A percentile compares a stretch with the other conserved stretches of the same genome.
Evolutionary conservation across 2,113 vertebrate species (phyloP).

Genomic region (Chionodraco myersi): DNA sequence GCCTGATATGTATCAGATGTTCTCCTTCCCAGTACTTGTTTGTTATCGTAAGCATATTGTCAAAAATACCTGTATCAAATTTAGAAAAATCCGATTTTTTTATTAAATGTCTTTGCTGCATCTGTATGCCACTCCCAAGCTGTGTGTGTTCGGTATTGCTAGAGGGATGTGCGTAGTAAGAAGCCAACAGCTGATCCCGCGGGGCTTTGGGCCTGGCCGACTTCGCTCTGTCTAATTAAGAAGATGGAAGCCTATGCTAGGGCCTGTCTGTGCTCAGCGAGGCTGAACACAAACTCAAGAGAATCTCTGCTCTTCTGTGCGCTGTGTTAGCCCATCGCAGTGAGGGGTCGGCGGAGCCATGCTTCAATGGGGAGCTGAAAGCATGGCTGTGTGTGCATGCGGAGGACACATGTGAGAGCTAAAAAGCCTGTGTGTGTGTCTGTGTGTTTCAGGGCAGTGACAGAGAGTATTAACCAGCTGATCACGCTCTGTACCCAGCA

Average conservation of each 20-base stretch:
- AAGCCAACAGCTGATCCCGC: conserved; percentile 69
- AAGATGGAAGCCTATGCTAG: conserved; percentile 78
- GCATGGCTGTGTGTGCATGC: conserved; percentile 43
- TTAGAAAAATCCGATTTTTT: conserved; percentile 12
- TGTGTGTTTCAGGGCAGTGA: conserved; percentile 92
- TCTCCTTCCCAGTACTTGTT: conserved; percentile 17
- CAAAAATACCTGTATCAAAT: conserved; percentile 5
- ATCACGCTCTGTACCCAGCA: conserved; percentile 99
- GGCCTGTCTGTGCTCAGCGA: conserved; percentile 75
- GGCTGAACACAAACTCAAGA: conserved; percentile 74
- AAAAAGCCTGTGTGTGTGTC: conserved; percentile 47
- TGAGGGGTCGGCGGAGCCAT: conserved; percentile 39
- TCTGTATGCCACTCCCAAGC: conserved; percentile 43
- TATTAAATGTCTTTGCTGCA: conserved; percentile 24
- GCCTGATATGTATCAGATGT: conserved; percentile 15
- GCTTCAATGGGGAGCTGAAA: conserved; percentile 49
- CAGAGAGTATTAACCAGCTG: conserved; percentile 98
- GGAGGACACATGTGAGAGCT: conserved; percentile 52
- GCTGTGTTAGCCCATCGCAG: conserved; percentile 43
- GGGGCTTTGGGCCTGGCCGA: conserved; percentile 81
- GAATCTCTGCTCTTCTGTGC: conserved; percentile 57
- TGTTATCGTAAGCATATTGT: not conserved
- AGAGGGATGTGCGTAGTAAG: conserved; percentile 58
- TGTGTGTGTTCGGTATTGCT: conserved; percentile 47
- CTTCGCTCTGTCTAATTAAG: conserved; percentile 82